A percentile compares a stretch with the other conserved stretches of the same genome.
Conservation (phyloP, 2,113 vertebrate species). For the Passer montanus region DNA sequence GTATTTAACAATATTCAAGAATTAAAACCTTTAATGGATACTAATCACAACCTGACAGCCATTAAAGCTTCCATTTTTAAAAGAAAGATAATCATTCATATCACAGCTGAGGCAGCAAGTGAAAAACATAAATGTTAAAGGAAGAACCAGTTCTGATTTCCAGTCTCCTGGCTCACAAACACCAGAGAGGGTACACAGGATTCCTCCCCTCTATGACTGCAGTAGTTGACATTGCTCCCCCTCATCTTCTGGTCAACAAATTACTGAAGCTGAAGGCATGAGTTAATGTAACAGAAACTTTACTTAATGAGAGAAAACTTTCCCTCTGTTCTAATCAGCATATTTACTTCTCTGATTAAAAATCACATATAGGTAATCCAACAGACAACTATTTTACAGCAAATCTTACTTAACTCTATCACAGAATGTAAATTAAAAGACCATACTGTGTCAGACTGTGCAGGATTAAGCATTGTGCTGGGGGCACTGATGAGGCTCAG, state of each 20-base stretch:
- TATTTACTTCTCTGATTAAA: background rate
- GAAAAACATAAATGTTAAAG: background rate
- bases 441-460: conserved; percentile 93
- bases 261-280: background rate
- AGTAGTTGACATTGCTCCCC: background rate
- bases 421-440: background rate
- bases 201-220: background rate
- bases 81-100: background rate
- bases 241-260: background rate
- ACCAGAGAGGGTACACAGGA: background rate
- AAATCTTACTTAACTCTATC: background rate
- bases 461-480: conserved; percentile 98
- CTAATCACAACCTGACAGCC: background rate
- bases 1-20: background rate
- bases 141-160: background rate
- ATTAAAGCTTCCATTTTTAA: background rate
- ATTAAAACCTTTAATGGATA: background rate
- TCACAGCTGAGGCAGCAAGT: background rate
- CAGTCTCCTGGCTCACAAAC: background rate
- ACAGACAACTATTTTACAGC: background rate
- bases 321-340: rapidly evolving
- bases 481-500: conserved; percentile 96
- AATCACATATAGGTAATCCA: background rate
- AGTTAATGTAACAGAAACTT: background rate
- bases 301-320: background rate